Evolutionary conservation across 1,140 invertebrate species (phyloP), one percentile per base, ranked within the genome.

Genomic region (Oppia nitens): DNA sequence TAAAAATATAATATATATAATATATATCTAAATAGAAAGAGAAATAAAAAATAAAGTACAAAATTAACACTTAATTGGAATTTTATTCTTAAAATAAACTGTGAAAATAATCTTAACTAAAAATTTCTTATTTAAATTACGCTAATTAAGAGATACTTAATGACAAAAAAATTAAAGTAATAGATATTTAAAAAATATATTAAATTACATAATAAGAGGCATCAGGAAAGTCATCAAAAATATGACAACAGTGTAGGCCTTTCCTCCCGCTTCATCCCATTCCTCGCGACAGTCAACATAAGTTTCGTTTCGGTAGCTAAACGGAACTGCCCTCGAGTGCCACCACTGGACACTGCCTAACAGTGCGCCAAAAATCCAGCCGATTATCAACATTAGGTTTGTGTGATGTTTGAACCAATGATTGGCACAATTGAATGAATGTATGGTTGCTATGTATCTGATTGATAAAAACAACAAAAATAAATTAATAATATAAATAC

Each of bases 141-240:
- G n/a, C n/a, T n/a, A n/a, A n/a, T n/a, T n/a, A n/a, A n/a, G n/a
- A n/a, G n/a, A n/a, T n/a, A n/a, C n/a, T n/a, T n/a, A n/a, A n/a
- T n/a, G n/a, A n/a, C n/a, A n/a, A n/a, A n/a, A n/a, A n/a, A n/a
- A n/a, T n/a, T n/a, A n/a, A n/a, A n/a, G n/a, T n/a, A n/a, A n/a
- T n/a, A n/a, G n/a, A n/a, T n/a, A n/a, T n/a, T n/a, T n/a, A n/a
- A n/a, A n/a, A n/a, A n/a, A n/a, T n/a, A n/a, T n/a, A n/a, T n/a
- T n/a, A n/a, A n/a, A n/a, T n/a, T n/a, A n/a, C 20, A 73, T 69
- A 9, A 69, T 40, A 47, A 78, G 66, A 0, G 77, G 77, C 14
- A 77, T 65, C 11, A 72, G 63, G 65, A 77, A 78, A 4, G 75
- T 78, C 4, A 75, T 55, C 3, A 73, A 57, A 57, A 78, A 73